A percentile compares a stretch with the other conserved stretches of the same genome.
Evolutionary conservation across 2,888 invertebrate genomes (phyloP).

Genomic region (Seira sanloemensis): DNA sequence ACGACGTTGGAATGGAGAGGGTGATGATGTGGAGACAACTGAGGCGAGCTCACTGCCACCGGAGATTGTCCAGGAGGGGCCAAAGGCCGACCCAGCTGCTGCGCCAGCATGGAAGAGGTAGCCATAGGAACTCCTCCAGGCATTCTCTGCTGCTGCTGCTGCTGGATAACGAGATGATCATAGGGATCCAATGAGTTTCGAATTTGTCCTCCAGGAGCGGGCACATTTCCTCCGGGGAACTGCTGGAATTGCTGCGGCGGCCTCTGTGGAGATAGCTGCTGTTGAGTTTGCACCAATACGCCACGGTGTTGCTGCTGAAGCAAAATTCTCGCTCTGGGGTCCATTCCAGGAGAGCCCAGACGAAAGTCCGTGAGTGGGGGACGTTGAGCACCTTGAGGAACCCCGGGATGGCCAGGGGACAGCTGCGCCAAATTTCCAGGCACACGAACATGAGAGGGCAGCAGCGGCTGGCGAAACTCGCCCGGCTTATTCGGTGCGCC

Average conservation of each 20-base stretch:
- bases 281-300: conserved; percentile 73
- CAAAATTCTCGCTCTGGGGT: conserved; percentile 60
- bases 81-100: conserved; percentile 69
- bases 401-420: conserved; percentile 26
- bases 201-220: conserved; percentile 65
- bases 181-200: conserved; percentile 76
- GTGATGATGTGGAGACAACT: conserved; percentile 41
- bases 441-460: conserved; percentile 69
- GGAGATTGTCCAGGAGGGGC: conserved; percentile 30
- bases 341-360: conserved; percentile 42
- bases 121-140: conserved; percentile 51
- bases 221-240: conserved; percentile 12
- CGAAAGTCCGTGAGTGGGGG: conserved; percentile 38
- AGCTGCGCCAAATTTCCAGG: conserved; percentile 44
- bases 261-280: conserved; percentile 61
- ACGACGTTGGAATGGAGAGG: conserved; percentile 24
- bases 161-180: conserved; percentile 77
- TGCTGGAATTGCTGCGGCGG: conserved; percentile 43
- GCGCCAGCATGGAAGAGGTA: conserved; percentile 69
- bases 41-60: conserved; percentile 35
- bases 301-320: conserved; percentile 73
- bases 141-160: conserved; percentile 72
- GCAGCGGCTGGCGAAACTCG: conserved; percentile 71
- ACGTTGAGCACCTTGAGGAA: conserved; percentile 20
- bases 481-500: conserved; percentile 28